Evolutionary conservation across 2,797 vertebrate species (phyloP), one percentile per base, ranked within the genome.

Genomic region (Chiloscyllium punctatum): DNA sequence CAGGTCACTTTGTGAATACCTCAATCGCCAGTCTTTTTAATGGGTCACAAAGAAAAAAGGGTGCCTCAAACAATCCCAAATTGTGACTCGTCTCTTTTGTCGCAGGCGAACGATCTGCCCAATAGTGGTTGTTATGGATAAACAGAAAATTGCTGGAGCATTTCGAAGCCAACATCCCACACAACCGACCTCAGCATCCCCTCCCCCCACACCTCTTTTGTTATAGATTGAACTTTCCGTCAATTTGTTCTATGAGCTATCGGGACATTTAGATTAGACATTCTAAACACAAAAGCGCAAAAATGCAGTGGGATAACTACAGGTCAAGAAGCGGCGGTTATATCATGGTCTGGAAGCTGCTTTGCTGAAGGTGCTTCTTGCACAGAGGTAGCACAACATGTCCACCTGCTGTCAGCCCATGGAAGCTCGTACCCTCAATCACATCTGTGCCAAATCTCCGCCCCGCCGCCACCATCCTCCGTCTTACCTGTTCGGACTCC

Each of bases 341-440:
- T 48, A 2, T 37, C 82, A 37, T 21, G 37, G 0, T 8, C 18
- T 84, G 18, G 37, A 48, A 48, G 82, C 82, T 8, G 37, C 77
- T 37, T 37, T 42, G 1, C 5, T 62, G 23, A 18, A 84, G 82
- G 82, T 84, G 37, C 79, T 42, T 42, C 79, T 18, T 16, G n/a
- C n/a, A 42, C 42, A 2, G 42, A 84, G 42, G 42, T 25, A 25
- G 53, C 87, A 33, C 37, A 84, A 84, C 82, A 84, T 84, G 82
- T 84, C 82, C 90, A 92, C 90, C 90, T 92, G 90, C 90, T 42
- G 62, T 92, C 90, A 92, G 62, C 62, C 62, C 1, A 11, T n/a
- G 11, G 1, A 48, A 33, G 74, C 4, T 21, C 77, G 8, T 21
- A 48, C 33, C 79, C 18, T 4, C 37, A 3, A 37, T n/a, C 37